Evolutionary conservation across 1,140 invertebrate genomes (phyloP), one percentile per base, ranked within the genome.

Genomic region (Mactra quadrangularis): DNA sequence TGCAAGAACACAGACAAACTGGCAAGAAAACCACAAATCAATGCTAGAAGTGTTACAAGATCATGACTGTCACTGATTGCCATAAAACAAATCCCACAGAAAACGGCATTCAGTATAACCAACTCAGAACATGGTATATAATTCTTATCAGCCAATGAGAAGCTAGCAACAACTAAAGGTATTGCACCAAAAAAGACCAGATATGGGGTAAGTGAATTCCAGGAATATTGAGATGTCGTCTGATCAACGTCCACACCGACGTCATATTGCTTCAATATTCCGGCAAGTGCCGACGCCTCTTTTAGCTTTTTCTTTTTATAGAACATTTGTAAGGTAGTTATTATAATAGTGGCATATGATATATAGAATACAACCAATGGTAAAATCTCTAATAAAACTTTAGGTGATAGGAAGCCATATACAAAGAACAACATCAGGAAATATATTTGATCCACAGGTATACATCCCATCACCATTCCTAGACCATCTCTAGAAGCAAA

Each of bases 1-100:
- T 96, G 96, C 29, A 97, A 93, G 89, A 96, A 97, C 90, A 97
- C 96, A 85, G 97, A 96, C 6, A 97, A 96, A 3, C 96, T 96
- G 89, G 15, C 96, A 95, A 78, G 96, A 0, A 97, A 92, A 0
- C 97, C 96, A 87, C 97, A 96, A 0, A 97, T 94, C 3, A 95
- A 95, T 87, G 96, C 97, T 3, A 97, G 93, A 0, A 97, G 93
- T 0, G 95, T 95, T 4, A 97, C 89, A 11, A 95, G 93, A 89
- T 97, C 96, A 0, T 96, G 95, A 62, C 95, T 93, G n/a, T 92
- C 94, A 78, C 92, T 92, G 0, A 97, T 97, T 3, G 95, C 95
- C 25, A 96, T 92, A 25, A 97, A 92, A 0, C 96, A 96, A 25
- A 96, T 89, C 33, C 96, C 95, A 55, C 96, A 96, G 11, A 96